phyloP scores from a whole-genome alignment of 2,888 invertebrate species.

The Julus scandinavius region DNA sequence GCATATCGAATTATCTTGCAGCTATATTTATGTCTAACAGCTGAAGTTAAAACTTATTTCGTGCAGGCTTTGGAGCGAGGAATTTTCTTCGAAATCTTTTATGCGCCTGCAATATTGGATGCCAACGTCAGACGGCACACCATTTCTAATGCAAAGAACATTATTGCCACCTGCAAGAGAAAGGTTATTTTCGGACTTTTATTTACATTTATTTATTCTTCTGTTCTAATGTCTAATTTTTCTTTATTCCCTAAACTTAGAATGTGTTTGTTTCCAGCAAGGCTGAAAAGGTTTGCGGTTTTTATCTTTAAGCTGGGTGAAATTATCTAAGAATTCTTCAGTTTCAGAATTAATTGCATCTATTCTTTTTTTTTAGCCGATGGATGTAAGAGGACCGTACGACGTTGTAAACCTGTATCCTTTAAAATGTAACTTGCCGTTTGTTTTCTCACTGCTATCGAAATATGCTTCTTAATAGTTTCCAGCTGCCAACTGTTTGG shows the following conservation, averaged over 20 bases:
- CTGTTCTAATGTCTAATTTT: too few species aligned
- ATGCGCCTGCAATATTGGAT: not conserved
- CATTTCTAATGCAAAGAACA: too few species aligned
- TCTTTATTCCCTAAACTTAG: constrained; percentile 47
- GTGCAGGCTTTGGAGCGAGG: constrained; percentile 42
- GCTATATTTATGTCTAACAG: not conserved
- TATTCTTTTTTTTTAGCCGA: constrained; percentile 43
- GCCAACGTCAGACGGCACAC: not conserved
- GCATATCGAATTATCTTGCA: too few species aligned
- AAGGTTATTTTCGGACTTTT: too few species aligned
- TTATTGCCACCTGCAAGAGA: too few species aligned
- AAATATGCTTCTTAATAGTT: not conserved
- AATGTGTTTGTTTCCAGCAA: constrained; percentile 52
- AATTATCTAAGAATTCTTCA: too few species aligned
- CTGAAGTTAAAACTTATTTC: not conserved
- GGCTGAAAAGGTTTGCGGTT: constrained; percentile 39
- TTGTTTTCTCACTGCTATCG: not conserved
- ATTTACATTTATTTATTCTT: too few species aligned
- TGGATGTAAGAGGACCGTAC: constrained; percentile 49
- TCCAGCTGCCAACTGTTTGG: constrained; percentile 47
- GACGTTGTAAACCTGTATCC: constrained; percentile 54
- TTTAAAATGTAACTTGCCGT: not conserved
- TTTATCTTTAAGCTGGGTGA: too few species aligned
- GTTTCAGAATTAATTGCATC: constrained; percentile 23
- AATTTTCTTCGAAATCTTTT: constrained; percentile 49